These are phyloP conservation scores for Microtus ochrogaster DNA, from an alignment of 2,113 vertebrate genomes.

Conservation along the genomic window DNA sequence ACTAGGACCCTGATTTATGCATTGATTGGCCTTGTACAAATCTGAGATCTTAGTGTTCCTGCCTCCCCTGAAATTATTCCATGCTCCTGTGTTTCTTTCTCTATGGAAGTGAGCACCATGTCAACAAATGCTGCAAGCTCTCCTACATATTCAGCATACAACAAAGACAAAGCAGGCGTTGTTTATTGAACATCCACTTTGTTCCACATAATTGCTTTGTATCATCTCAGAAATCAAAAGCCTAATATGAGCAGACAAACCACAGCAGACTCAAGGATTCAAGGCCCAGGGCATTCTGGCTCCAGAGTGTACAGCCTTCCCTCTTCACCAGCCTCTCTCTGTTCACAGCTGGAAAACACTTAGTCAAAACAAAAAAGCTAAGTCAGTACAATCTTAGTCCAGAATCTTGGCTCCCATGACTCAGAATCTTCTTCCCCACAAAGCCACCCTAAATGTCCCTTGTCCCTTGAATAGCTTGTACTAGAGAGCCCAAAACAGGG, in stretches of 20 bases:
- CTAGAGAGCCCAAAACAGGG: background rate
- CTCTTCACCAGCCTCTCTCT: background rate
- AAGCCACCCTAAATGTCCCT: background rate
- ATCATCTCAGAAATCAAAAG: constrained; percentile 53
- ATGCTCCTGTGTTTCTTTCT: background rate
- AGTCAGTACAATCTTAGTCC: background rate
- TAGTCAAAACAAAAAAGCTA: background rate
- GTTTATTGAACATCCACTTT: background rate
- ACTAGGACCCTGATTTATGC: background rate
- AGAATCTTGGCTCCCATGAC: background rate
- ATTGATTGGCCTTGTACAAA: background rate
- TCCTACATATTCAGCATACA: background rate
- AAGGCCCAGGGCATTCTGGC: background rate
- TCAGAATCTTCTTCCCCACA: background rate
- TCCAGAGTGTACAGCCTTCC: background rate
- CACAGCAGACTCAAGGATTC: background rate
- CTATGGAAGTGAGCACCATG: background rate
- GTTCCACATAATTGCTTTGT: background rate
- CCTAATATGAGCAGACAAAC: background rate
- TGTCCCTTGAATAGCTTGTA: background rate
- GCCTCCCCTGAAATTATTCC: background rate
- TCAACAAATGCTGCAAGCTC: background rate
- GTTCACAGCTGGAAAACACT: background rate
- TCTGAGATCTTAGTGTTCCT: background rate
- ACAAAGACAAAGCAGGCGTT: background rate